Base-by-base conservation (phyloP, 1,140 invertebrate genomes). In the Scaptomyza graminum region DNA sequence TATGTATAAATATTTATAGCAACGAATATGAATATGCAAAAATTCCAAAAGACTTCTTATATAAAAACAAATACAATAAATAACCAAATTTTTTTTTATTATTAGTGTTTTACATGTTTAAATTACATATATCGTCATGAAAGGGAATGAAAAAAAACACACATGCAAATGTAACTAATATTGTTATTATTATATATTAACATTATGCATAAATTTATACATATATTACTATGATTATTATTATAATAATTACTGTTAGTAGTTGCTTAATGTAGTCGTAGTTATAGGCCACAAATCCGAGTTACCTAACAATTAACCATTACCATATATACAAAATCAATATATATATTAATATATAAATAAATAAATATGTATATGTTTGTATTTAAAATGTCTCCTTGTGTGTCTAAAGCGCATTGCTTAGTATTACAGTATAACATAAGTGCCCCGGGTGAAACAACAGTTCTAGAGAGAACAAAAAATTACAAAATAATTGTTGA, bases 1-100 rank as follows among this genome's bases (percentile, higher is more conserved):
- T 18, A 51, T 47, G 31, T 64, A 59, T 15, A 79, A 61, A 31
- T 77, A 82, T 78, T 64, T 83, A 69, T 81, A 83, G 65, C 47
- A 71, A 75, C 54, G 67, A 70, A 74, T 71, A 84, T 79, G 80
- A 83, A 83, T 76, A 83, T 76, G 80, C 79, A 39, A 79, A 76
- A 84, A 84, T 84, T 84, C 81, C 80, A 84, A 84, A 80, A 84
- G 76, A 79, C 76, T 84, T 79, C 69, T 76, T 72, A 43, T 61
- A 61, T 60, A 84, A 70, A 63, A 18, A 62, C 44, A 56, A 71
- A 56, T 61, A 62, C 66, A 56, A 64, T 22, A 9, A 65, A 25
- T 4, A 9, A n/a, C 60, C 52, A 34, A 8, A 8, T 34, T 34
- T 65, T 61, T 79, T 56, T 72, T 75, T 74, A 67, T 16, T 67